Evolutionary conservation across 2,113 vertebrate genomes (phyloP).

Genomic region (Cryptoleucopteryx plumbea): DNA sequence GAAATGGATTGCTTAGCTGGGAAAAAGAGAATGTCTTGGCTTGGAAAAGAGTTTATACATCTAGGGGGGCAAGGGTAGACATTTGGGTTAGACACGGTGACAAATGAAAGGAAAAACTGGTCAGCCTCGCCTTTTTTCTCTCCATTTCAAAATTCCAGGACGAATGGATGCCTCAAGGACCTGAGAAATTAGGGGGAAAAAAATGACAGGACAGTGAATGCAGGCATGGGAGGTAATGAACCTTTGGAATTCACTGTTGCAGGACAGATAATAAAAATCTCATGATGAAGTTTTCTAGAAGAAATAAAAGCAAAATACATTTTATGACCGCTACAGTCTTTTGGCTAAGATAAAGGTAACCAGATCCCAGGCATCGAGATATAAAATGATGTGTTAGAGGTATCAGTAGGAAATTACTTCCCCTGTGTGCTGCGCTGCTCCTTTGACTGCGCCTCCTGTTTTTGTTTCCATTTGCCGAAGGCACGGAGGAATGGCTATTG

Average conservation of each 20-base stretch:
- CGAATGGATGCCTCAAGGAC: neutral
- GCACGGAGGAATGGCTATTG: neutral
- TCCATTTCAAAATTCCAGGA: neutral
- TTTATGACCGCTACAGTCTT: neutral
- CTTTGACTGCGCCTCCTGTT: neutral
- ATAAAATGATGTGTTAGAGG: constrained; percentile 35
- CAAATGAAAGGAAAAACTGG: constrained; percentile 9
- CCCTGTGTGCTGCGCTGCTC: neutral
- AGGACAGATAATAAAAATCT: constrained; percentile 7
- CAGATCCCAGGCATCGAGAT: neutral
- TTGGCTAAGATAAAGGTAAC: constrained; percentile 46
- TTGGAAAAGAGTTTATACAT: neutral
- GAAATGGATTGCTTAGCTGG: neutral
- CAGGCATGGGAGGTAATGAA: neutral
- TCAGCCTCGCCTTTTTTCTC: neutral
- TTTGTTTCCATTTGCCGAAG: neutral
- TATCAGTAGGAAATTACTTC: constrained; percentile 22
- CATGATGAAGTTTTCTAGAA: neutral
- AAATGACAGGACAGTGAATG: neutral
- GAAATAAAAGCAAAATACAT: neutral
- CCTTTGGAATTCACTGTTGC: constrained; percentile 1
- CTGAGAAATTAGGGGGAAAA: neutral
- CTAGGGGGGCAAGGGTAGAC: neutral
- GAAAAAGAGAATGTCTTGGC: neutral
- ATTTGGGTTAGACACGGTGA: neutral